phyloP scores from a whole-genome alignment of 2,888 invertebrate species.

The Ditylenchus weischeri region DNA sequence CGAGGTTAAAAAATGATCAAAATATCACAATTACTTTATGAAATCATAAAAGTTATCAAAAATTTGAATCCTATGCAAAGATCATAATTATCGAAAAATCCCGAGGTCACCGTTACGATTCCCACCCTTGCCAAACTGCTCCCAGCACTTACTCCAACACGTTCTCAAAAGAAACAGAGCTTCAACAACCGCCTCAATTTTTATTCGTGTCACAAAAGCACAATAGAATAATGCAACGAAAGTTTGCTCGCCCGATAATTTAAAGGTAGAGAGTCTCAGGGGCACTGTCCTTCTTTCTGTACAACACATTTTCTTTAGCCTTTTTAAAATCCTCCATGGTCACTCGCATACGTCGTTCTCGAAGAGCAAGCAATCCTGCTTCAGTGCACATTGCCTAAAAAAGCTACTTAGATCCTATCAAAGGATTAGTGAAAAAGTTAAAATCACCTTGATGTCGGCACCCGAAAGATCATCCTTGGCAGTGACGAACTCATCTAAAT shows the following conservation, averaged over 20 bases:
- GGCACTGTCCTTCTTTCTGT: slow-evolving; percentile 97
- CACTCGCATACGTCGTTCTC: slow-evolving; percentile 98
- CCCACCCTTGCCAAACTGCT: too few species aligned
- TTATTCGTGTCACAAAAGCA: too few species aligned
- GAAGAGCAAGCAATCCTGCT: slow-evolving; percentile 92
- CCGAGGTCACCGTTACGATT: too few species aligned
- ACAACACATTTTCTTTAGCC: slow-evolving; percentile 96
- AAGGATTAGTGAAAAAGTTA: background rate
- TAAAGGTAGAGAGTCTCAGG: slow-evolving; percentile 95
- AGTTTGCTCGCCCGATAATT: slow-evolving; percentile 3
- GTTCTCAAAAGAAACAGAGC: too few species aligned
- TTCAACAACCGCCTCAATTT: too few species aligned
- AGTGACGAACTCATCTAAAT: slow-evolving; percentile 93
- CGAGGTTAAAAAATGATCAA: too few species aligned
- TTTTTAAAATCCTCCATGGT: slow-evolving; percentile 99
- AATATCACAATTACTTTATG: too few species aligned
- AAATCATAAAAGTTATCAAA: too few species aligned
- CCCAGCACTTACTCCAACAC: too few species aligned
- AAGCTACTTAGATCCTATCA: background rate
- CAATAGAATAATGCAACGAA: too few species aligned
- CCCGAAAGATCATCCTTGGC: slow-evolving; percentile 99
- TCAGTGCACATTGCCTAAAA: slow-evolving; percentile 94
- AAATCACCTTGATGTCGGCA: slow-evolving; percentile 64
- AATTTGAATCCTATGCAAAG: too few species aligned
- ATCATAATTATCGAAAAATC: too few species aligned